Percentiles rank a stretch among this genome's conserved stretches.
These are phyloP conservation scores for Oxycera nigricornis DNA, from an alignment of 2,888 invertebrate genomes.

Conservation along the genomic window DNA sequence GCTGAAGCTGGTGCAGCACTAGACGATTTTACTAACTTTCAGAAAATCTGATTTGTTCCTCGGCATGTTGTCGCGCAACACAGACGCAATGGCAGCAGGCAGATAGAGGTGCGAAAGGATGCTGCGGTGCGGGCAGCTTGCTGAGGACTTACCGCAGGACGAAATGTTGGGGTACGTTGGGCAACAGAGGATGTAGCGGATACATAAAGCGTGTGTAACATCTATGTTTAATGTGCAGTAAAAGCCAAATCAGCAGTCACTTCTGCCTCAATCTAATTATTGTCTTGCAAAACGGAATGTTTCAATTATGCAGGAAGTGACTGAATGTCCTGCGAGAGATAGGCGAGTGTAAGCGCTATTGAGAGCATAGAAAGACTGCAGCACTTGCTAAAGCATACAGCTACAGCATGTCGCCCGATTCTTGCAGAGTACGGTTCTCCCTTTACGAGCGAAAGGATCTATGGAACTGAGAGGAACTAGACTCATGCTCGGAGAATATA, in stretches of 20 bases:
- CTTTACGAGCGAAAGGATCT: constrained; percentile 5
- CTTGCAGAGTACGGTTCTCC: constrained; percentile 6
- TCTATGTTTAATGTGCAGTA: background rate
- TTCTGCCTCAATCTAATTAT: constrained; percentile 17
- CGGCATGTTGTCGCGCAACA: constrained; percentile 30
- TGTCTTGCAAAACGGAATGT: constrained; percentile 36
- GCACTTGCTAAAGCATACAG: background rate
- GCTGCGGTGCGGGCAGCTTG: constrained; percentile 1
- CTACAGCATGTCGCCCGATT: background rate
- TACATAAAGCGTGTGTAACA: background rate
- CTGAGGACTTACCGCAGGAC: background rate
- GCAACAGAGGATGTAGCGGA: background rate
- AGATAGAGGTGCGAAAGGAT: background rate
- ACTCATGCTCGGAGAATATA: constrained; percentile 10
- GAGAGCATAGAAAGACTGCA: constrained; percentile 9
- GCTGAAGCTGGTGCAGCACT: background rate
- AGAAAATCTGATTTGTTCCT: background rate
- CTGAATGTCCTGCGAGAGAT: constrained; percentile 20
- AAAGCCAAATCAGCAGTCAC: constrained; percentile 3
- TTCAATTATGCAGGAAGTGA: constrained; percentile 37
- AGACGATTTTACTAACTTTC: background rate
- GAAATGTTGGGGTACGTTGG: background rate
- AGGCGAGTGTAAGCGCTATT: background rate
- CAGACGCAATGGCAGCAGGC: constrained; percentile 37
- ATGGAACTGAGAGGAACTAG: constrained; percentile 15